Percentiles rank a stretch among this genome's conserved stretches.
Evolutionary conservation across 2,113 vertebrate genomes (phyloP).

Genomic region (Colaptes auratus): DNA sequence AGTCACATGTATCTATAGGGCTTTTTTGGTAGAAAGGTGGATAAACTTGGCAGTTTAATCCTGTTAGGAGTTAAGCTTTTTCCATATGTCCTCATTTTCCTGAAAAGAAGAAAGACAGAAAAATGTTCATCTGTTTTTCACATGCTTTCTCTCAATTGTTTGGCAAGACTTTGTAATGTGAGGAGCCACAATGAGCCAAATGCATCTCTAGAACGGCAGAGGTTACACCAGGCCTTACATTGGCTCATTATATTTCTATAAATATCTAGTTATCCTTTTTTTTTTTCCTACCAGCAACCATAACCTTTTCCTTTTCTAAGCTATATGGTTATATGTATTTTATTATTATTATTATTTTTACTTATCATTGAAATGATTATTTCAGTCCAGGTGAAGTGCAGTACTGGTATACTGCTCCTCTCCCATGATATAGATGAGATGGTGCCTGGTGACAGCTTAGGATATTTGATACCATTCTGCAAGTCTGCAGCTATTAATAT

Average conservation of each 20-base stretch:
- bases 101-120: conserved; percentile 52
- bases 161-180: conserved; percentile 38
- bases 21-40: conserved; percentile 21
- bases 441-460: neutral
- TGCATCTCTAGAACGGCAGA: neutral
- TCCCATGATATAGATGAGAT: neutral
- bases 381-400: neutral
- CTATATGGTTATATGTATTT: neutral
- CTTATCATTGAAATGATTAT: neutral
- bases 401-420: neutral
- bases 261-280: neutral
- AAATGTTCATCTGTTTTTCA: conserved; percentile 44
- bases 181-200: conserved; percentile 9
- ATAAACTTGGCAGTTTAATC: conserved; percentile 36
- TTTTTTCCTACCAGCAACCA: neutral
- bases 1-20: conserved; percentile 11
- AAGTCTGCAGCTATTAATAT: neutral
- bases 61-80: conserved; percentile 22
- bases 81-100: conserved; percentile 57
- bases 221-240: conserved; percentile 24
- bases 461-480: neutral
- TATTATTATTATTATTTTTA: neutral
- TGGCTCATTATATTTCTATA: neutral
- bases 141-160: neutral
- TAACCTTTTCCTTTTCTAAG: neutral